Conservation (phyloP, 2,888 invertebrate genomes). For the Leucoma salicis region DNA sequence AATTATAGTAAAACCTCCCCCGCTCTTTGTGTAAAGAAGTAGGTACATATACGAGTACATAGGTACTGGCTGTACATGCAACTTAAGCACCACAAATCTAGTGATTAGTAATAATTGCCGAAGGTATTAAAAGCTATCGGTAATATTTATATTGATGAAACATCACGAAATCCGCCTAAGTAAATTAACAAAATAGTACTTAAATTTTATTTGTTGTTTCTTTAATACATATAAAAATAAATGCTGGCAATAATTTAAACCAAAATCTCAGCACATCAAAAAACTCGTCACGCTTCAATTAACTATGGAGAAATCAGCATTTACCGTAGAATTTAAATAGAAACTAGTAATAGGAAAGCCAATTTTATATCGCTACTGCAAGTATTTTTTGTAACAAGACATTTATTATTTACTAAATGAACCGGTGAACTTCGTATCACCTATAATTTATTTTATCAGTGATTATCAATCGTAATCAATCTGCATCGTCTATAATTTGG, state of each 20-base stretch:
- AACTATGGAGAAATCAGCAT: constrained; percentile 42
- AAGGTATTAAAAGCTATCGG: neutral
- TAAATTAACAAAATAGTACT: neutral
- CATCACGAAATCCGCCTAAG: neutral
- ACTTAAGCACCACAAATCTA: neutral
- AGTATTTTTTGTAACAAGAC: too few species aligned
- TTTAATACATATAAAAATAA: neutral
- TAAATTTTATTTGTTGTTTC: neutral
- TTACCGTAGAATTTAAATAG: constrained; percentile 34
- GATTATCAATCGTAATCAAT: too few species aligned
- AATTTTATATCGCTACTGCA: constrained; percentile 26
- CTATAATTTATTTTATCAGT: too few species aligned
- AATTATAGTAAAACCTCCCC: too few species aligned
- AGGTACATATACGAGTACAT: too few species aligned
- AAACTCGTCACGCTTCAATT: constrained; percentile 38
- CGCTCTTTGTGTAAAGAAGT: too few species aligned
- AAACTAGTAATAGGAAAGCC: constrained; percentile 26
- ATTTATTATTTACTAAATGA: too few species aligned
- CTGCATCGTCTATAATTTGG: too few species aligned
- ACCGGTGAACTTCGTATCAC: too few species aligned
- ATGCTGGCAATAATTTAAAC: neutral
- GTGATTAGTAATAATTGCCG: neutral
- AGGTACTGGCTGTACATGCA: too few species aligned
- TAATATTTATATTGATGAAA: neutral
- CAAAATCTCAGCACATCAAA: constrained; percentile 20